A percentile compares a stretch with the other conserved stretches of the same genome.
These are phyloP conservation scores for Lasioglossum oenotherae DNA, from an alignment of 2,888 invertebrate genomes.

Conservation along the genomic window DNA sequence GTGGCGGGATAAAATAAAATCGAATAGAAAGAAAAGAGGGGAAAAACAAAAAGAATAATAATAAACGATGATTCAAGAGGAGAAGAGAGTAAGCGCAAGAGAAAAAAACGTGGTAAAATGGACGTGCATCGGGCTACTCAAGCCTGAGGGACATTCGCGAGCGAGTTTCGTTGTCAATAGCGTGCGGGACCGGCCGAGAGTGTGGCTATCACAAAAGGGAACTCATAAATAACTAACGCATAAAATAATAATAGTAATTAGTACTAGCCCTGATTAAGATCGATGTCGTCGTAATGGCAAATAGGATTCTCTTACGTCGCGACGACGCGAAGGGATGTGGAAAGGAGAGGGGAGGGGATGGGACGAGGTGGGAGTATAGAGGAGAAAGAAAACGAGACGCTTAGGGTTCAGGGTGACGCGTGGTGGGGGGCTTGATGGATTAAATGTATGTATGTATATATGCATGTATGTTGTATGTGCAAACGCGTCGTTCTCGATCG, in stretches of 20 bases:
- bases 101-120: no score
- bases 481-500: background rate
- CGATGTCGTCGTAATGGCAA: constrained; percentile 74
- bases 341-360: constrained; percentile 18
- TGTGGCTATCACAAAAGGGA: constrained; percentile 76
- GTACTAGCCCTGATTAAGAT: constrained; percentile 70
- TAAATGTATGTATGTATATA: constrained; percentile 15
- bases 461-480: constrained; percentile 9
- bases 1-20: constrained; percentile 49
- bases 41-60: constrained; percentile 24
- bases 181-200: constrained; percentile 72
- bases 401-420: background rate
- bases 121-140: constrained; percentile 29
- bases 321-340: background rate
- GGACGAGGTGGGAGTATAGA: constrained; percentile 16
- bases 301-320: constrained; percentile 43
- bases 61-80: background rate
- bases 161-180: constrained; percentile 42
- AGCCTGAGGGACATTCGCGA: constrained; percentile 26
- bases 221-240: constrained; percentile 77
- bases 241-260: constrained; percentile 69
- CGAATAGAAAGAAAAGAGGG: background rate
- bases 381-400: constrained; percentile 4
- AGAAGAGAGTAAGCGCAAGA: constrained; percentile 14
- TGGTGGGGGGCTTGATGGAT: background rate